Conservation (phyloP, 2,888 invertebrate genomes). For the Pseudanteris insignis region DNA sequence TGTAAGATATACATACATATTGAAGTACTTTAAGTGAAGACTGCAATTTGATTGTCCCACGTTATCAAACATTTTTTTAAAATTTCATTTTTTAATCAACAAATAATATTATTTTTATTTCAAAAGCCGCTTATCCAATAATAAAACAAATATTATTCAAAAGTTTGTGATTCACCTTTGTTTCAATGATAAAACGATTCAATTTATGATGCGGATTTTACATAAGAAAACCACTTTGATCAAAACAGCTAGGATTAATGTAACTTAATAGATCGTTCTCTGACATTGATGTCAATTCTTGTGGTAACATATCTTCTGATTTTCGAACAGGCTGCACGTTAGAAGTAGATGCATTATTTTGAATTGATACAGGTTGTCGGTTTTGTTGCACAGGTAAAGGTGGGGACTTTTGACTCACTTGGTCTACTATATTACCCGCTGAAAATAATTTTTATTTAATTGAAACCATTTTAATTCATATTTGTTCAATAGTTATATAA, state of each 20-base stretch:
- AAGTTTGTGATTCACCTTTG: not conserved
- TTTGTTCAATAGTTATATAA: no score
- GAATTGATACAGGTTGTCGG: conserved; percentile 68
- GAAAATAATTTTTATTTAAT: no score
- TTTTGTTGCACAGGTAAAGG: conserved; percentile 53
- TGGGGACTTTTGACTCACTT: conserved; percentile 59
- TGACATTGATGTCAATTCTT: conserved; percentile 83
- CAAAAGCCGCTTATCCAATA: no score
- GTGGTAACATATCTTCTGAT: conserved; percentile 71
- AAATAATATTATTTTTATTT: no score
- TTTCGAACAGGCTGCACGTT: conserved; percentile 68
- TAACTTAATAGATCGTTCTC: conserved; percentile 88
- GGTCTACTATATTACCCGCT: conserved; percentile 58
- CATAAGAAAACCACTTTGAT: conserved; percentile 67
- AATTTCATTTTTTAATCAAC: no score
- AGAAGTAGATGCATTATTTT: conserved; percentile 68
- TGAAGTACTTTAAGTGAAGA: no score
- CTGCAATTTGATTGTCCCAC: no score
- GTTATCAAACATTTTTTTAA: not conserved
- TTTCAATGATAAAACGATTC: conserved; percentile 1
- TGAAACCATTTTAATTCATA: no score
- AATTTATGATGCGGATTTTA: conserved; percentile 44
- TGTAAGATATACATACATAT: no score
- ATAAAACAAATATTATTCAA: not conserved
- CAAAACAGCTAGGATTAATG: conserved; percentile 90